Conservation (phyloP, 1,140 invertebrate species). For the Euglossa dilemma region DNA sequence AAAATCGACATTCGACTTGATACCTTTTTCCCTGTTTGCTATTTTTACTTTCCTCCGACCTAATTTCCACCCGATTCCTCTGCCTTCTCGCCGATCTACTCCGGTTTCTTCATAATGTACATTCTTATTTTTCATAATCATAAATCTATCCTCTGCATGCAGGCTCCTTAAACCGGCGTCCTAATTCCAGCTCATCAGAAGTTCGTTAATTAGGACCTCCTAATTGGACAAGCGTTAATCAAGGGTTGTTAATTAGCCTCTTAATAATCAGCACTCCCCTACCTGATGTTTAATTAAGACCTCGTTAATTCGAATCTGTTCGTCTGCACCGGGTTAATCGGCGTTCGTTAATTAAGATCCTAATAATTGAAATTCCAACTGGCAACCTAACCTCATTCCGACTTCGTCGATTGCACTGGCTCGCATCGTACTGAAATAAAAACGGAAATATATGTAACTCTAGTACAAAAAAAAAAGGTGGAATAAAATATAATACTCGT, state of each 20-base stretch:
- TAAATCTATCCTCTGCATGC: neutral
- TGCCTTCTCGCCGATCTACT: neutral
- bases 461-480: too few relatives aligned
- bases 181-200: conserved; percentile 4
- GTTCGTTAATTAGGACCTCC: conserved; percentile 12
- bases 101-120: neutral
- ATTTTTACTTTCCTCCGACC: neutral
- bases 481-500: too few relatives aligned
- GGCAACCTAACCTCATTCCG: too few relatives aligned
- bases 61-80: neutral
- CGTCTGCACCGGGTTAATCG: neutral
- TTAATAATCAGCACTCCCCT: conserved; percentile 14
- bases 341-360: neutral
- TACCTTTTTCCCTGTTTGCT: neutral
- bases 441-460: too few relatives aligned
- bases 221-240: conserved; percentile 34
- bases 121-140: neutral
- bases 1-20: neutral
- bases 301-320: conserved; percentile 16
- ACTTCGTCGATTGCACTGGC: neutral
- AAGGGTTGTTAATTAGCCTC: conserved; percentile 25
- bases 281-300: conserved; percentile 12
- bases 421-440: too few relatives aligned
- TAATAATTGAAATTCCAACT: neutral
- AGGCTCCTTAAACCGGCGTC: neutral